A percentile compares a stretch with the other conserved stretches of the same genome.
phyloP scores from a whole-genome alignment of 2,113 vertebrate species.

The Callionymus lyra region DNA sequence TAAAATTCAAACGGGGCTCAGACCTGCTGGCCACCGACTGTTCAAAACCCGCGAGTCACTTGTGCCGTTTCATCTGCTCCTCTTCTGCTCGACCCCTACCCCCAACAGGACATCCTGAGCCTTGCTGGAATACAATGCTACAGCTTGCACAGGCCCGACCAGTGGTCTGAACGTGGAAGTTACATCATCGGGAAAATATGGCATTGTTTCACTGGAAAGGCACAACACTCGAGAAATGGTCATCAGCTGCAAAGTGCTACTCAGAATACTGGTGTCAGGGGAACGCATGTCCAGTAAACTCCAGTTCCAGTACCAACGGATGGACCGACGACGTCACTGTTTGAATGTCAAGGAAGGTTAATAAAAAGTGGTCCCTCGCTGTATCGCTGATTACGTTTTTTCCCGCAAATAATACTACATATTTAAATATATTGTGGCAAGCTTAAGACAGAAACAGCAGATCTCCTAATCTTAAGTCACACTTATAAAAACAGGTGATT shows the following conservation, averaged over 20 bases:
- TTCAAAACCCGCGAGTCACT: slow-evolving; percentile 23
- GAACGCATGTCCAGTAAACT: background rate
- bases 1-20: slow-evolving; percentile 11
- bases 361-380: too few species aligned
- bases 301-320: background rate
- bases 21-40: slow-evolving; percentile 20
- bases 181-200: slow-evolving; percentile 70
- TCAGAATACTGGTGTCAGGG: background rate
- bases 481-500: too few species aligned
- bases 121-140: slow-evolving; percentile 87
- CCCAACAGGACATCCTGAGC: slow-evolving; percentile 95
- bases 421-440: too few species aligned
- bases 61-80: slow-evolving; percentile 25
- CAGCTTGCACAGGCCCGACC: slow-evolving; percentile 62
- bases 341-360: too few species aligned
- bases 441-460: too few species aligned
- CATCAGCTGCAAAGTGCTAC: slow-evolving; percentile 20
- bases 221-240: slow-evolving; percentile 34
- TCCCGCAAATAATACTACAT: too few species aligned
- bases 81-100: slow-evolving; percentile 64
- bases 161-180: slow-evolving; percentile 74
- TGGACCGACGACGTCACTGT: too few species aligned
- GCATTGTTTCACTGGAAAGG: slow-evolving; percentile 65
- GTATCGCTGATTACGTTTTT: too few species aligned
- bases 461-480: too few species aligned